A percentile compares a stretch with the other conserved stretches of the same genome.
phyloP scores from a whole-genome alignment of 2,888 invertebrate species.

The Balanococcus diminutus region DNA sequence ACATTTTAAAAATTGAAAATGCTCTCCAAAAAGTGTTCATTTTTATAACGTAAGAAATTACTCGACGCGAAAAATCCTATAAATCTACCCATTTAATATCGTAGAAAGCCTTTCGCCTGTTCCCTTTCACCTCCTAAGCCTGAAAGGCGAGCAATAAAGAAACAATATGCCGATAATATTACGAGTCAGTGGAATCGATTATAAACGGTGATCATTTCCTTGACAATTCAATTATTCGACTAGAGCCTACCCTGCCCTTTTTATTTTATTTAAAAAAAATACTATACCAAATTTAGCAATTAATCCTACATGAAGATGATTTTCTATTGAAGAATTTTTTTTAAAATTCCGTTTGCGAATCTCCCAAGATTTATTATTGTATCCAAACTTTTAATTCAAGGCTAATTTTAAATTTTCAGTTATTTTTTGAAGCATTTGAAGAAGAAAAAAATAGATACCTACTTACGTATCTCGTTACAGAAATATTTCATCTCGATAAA shows the following conservation, averaged over 20 bases:
- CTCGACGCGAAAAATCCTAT: neutral
- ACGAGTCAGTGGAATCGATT: neutral
- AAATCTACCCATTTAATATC: neutral
- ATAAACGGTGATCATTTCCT: neutral
- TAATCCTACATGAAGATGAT: neutral
- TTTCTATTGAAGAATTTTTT: neutral
- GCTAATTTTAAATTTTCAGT: neutral
- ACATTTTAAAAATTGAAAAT: neutral
- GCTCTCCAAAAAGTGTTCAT: neutral
- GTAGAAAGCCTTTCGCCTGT: neutral
- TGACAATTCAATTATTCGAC: conserved; percentile 3
- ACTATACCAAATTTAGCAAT: neutral
- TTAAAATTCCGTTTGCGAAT: no score
- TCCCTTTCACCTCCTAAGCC: neutral
- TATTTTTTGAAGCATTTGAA: neutral
- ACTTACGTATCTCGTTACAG: neutral
- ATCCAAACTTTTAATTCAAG: no score
- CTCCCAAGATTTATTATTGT: no score
- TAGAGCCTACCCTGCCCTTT: neutral
- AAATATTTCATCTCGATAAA: neutral
- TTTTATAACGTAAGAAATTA: neutral
- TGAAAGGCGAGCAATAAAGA: neutral
- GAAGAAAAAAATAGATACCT: no score
- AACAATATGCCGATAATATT: conserved; percentile 1
- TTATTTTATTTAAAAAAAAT: neutral